phyloP scores from a whole-genome alignment of 2,888 invertebrate genomes.

The Athrips mouffetella region DNA sequence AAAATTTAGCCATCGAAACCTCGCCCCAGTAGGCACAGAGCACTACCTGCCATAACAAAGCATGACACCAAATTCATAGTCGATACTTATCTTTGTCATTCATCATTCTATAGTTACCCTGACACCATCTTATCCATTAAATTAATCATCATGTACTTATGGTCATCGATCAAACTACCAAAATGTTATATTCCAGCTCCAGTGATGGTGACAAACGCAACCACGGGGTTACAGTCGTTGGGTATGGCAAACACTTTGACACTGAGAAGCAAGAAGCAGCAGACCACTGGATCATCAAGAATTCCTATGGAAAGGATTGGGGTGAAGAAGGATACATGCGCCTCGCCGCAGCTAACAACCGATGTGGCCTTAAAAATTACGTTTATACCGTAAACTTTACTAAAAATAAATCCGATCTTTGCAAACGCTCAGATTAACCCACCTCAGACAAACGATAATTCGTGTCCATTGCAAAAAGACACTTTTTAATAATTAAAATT shows the following conservation, averaged over 20 bases:
- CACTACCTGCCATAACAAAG: too few relatives aligned
- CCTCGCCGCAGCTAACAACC: constrained; percentile 16
- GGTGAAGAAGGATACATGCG: constrained; percentile 26
- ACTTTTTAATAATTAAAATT: too few relatives aligned
- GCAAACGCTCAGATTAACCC: not conserved
- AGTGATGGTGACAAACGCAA: not conserved
- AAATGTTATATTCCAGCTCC: not conserved
- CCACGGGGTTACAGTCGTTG: constrained; percentile 21
- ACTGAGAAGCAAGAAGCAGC: not conserved
- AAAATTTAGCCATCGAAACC: too few relatives aligned
- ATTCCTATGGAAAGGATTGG: constrained; percentile 24
- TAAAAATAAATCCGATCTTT: not conserved
- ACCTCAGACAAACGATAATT: too few relatives aligned
- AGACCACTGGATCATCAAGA: constrained; percentile 27
- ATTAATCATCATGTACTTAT: too few relatives aligned
- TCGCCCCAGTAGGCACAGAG: too few relatives aligned
- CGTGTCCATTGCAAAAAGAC: too few relatives aligned
- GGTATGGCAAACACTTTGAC: constrained; percentile 20
- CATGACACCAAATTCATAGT: too few relatives aligned
- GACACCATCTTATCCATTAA: too few relatives aligned
- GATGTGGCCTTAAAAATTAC: constrained; percentile 20
- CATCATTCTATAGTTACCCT: too few relatives aligned
- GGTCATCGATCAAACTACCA: not conserved
- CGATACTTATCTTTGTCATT: too few relatives aligned
- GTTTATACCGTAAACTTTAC: constrained; percentile 13